Conservation (phyloP, 2,888 invertebrate genomes). For the Drosophila koepferae region DNA sequence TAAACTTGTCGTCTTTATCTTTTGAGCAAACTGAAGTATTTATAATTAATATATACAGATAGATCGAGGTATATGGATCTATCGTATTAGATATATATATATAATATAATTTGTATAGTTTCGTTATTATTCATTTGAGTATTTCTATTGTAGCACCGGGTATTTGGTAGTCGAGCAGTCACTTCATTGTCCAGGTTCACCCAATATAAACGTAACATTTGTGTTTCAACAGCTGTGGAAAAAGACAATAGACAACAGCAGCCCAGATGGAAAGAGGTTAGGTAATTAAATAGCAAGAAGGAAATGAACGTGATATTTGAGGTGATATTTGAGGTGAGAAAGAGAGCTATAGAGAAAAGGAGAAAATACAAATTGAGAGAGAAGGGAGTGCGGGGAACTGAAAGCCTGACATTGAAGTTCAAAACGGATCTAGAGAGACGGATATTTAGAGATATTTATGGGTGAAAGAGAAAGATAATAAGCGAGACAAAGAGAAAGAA, state of each 20-base stretch:
- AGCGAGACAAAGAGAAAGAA: too few species aligned
- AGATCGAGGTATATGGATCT: not conserved
- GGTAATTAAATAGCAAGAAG: not conserved
- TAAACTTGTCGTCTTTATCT: not conserved
- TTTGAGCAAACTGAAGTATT: too few species aligned
- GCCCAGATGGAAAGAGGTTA: not conserved
- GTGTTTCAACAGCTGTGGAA: conserved; percentile 33
- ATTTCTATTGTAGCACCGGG: not conserved
- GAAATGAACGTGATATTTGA: not conserved
- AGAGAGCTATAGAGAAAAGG: not conserved
- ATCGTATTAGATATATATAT: not conserved
- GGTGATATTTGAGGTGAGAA: not conserved
- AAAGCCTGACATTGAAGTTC: too few species aligned
- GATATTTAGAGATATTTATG: too few species aligned
- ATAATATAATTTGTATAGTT: too few species aligned
- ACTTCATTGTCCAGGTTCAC: too few species aligned
- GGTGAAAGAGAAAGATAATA: too few species aligned
- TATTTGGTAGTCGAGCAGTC: not conserved
- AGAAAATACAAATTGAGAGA: too few species aligned
- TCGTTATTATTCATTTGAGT: not conserved
- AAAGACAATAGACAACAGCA: conserved; percentile 18
- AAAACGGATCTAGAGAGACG: too few species aligned
- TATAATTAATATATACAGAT: not conserved
- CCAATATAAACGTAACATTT: not conserved
- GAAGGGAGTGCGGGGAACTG: too few species aligned